Evolutionary conservation across 2,888 invertebrate species (phyloP).

Genomic region (Toxonevra muliebris): DNA sequence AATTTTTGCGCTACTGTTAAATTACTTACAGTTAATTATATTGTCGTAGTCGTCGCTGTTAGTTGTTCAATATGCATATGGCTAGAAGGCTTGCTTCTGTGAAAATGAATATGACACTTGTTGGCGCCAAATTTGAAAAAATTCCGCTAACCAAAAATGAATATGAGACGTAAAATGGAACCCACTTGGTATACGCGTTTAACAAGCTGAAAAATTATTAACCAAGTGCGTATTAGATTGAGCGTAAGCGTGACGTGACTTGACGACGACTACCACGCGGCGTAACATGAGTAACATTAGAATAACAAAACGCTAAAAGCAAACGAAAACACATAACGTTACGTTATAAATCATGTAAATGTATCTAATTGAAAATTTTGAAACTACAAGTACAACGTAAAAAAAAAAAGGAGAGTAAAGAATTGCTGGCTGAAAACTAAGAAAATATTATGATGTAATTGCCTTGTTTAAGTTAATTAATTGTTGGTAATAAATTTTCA

Average conservation of each 20-base stretch:
- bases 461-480: slow-evolving; percentile 1
- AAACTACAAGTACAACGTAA: neutral
- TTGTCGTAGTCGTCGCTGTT: neutral
- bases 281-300: no score
- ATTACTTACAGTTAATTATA: neutral
- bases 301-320: neutral
- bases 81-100: neutral
- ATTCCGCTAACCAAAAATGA: no score
- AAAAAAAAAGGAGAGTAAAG: neutral
- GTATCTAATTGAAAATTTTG: neutral
- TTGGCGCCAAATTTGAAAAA: neutral
- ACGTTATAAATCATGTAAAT: neutral
- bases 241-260: no score
- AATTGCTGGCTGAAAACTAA: no score
- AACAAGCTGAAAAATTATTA: no score
- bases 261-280: no score
- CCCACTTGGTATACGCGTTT: no score
- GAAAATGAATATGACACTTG: neutral
- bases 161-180: no score
- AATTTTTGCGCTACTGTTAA: neutral
- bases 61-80: no score
- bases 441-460: neutral
- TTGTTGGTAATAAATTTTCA: neutral
- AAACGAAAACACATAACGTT: neutral
- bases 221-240: no score